Base-by-base conservation (phyloP, 2,888 invertebrate species). In the Halictus quadricinctus region DNA sequence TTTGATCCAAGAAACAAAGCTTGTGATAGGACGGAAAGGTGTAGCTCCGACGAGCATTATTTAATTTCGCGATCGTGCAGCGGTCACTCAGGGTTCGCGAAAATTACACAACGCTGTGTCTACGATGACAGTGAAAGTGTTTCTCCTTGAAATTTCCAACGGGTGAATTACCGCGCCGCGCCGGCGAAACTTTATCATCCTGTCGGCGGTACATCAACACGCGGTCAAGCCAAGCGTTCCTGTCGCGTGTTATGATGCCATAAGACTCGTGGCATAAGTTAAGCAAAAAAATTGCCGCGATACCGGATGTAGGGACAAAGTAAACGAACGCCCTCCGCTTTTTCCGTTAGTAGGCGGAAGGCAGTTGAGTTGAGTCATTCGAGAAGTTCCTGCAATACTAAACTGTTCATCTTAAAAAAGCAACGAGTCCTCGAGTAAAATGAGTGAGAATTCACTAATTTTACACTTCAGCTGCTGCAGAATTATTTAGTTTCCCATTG, bases 61-160 rank as follows among this genome's bases (percentile, higher is more conserved):
- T 29, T 25, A 64, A 64, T 64, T 12, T 29, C 15, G 29, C 25
- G 13, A 60, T n/a, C 8, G 36, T 36, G 18, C 36, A 36, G 3
- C 8, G 13, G 25, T 70, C 75, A 74, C 18, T 58, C 41, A 43
- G 64, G 48, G 66, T 58, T 70, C 15, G 41, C 29, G 72, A 76
- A 64, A 75, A 83, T 91, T 92, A 81, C 91, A 90, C 86, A 90
- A 92, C 85, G 69, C 83, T 72, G 80, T 87, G 84, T 76, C 79
- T 82, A 81, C 84, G 91, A 88, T 93, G 94, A 92, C 93, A 93
- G 94, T 92, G 94, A 94, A 94, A 94, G 94, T 93, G 93, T 92
- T 90, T 93, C 92, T 92, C 94, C 94, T 94, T 93, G 94, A 93
- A 90, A 86, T 91, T 91, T 91, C 88, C 88, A 89, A 85, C 83